Conservation (phyloP, 2,888 invertebrate species). For the Yponomeuta malinellus region DNA sequence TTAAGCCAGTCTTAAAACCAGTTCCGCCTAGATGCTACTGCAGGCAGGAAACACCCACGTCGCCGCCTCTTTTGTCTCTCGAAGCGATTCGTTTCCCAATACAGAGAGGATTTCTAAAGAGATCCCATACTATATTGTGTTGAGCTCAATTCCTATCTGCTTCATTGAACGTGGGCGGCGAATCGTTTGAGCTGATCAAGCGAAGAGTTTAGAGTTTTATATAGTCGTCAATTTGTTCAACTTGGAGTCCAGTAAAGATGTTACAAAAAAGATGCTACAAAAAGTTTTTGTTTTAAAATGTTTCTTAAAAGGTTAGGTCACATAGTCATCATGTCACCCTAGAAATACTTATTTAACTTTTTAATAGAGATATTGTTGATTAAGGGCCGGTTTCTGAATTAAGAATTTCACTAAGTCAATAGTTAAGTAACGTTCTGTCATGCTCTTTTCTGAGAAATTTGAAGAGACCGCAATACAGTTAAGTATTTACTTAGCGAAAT, state of each 20-base stretch:
- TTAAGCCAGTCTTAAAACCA: not conserved
- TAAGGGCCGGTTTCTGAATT: too few species aligned
- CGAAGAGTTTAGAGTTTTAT: not conserved
- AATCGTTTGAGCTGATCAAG: not conserved
- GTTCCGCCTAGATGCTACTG: not conserved
- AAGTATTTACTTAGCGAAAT: too few species aligned
- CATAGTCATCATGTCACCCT: too few species aligned
- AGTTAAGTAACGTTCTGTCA: too few species aligned
- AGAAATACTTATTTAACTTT: not conserved
- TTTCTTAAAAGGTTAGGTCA: too few species aligned
- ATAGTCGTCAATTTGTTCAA: not conserved
- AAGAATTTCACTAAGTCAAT: too few species aligned
- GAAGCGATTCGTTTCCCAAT: not conserved
- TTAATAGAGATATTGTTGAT: not conserved
- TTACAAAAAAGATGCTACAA: not conserved
- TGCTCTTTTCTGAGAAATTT: too few species aligned
- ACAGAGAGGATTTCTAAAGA: conserved; percentile 1
- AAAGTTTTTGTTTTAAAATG: too few species aligned
- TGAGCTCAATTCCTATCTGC: not conserved
- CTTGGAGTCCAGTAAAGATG: not conserved
- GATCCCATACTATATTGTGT: not conserved
- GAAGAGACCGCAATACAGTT: too few species aligned
- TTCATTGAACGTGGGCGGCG: not conserved
- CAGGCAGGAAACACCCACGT: conserved; percentile 2
- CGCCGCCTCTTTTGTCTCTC: not conserved